Base-by-base conservation (phyloP, 2,888 invertebrate species). In the Acleris sparsana region DNA sequence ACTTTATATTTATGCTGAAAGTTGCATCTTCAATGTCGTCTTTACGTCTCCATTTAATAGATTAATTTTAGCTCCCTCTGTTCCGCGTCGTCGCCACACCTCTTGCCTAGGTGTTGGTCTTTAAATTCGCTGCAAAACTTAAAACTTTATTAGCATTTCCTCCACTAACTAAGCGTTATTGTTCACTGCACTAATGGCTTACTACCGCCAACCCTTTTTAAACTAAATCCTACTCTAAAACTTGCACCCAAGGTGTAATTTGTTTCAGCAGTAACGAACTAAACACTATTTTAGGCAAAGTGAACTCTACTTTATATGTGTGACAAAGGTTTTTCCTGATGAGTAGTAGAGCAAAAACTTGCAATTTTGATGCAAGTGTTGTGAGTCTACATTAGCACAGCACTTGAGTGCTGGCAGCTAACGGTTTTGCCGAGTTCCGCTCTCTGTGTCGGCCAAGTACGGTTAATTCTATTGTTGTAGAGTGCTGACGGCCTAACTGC, bases 111-210 rank as follows among this genome's bases (percentile, higher is more conserved):
- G 46, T 51, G 51, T 52, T 18, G 16, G 18, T 49, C 33, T 55
- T 62, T 25, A 52, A 62, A 52, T 52, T 44, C 53, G 62, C 61
- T 13, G 16, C 60, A 20, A 39, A 56, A 62, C 62, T 62, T 62
- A 57, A 61, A 66, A 66, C 61, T 62, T 57, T 66, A 66, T 66
- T 66, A 62, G 66, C 62, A 57, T 62, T 61, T 66, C 61, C 57
- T 62, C 58, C 33, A 33, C 60, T 61, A 61, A 66, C 61, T 66
- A 66, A 66, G 62, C 66, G 57, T 66, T 66, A 66, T 53, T 66
- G 66, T 66, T 65, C 64, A 55, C 51, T 61, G 65, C 52, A 62
- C 61, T 66, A 66, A 66, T 66, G 57, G 61, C 57, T 62, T 22
- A 60, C 65, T 29, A 43, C 59, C 64, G 64, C 25, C 59, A 58